A percentile compares a stretch with the other conserved stretches of the same genome.
These are phyloP conservation scores for Tupaia chinensis DNA, from an alignment of 2,113 vertebrate genomes.

Conservation along the genomic window DNA sequence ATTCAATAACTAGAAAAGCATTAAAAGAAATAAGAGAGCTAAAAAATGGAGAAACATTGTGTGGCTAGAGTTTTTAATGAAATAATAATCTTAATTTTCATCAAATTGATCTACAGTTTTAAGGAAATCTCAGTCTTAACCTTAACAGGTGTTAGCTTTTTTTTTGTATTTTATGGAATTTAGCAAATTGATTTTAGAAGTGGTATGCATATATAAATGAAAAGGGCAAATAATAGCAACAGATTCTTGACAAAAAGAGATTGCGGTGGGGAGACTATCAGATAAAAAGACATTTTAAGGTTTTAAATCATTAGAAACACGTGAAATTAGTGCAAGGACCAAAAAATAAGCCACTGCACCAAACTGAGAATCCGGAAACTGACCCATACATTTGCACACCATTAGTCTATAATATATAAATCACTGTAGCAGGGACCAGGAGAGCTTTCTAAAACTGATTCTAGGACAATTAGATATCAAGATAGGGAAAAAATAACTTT, in stretches of 20 bases:
- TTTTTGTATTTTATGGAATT: not conserved
- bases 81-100: not conserved
- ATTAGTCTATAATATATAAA: not conserved
- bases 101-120: not conserved
- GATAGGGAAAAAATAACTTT: not conserved
- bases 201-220: not conserved
- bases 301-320: not conserved
- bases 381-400: no score
- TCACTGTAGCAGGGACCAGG: not conserved
- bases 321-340: not conserved
- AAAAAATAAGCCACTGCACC: not conserved
- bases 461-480: not conserved
- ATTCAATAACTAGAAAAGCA: not conserved
- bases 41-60: not conserved
- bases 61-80: not conserved
- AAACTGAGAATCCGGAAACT: not conserved
- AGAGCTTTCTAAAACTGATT: not conserved
- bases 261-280: not conserved
- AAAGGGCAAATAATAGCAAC: not conserved
- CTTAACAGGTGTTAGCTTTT: not conserved
- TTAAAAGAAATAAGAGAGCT: not conserved
- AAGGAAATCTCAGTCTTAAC: not conserved
- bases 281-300: not conserved
- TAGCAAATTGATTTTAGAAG: not conserved
- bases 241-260: not conserved